Evolutionary conservation across 2,888 invertebrate genomes (phyloP).

Genomic region (Oscheius sp.): DNA sequence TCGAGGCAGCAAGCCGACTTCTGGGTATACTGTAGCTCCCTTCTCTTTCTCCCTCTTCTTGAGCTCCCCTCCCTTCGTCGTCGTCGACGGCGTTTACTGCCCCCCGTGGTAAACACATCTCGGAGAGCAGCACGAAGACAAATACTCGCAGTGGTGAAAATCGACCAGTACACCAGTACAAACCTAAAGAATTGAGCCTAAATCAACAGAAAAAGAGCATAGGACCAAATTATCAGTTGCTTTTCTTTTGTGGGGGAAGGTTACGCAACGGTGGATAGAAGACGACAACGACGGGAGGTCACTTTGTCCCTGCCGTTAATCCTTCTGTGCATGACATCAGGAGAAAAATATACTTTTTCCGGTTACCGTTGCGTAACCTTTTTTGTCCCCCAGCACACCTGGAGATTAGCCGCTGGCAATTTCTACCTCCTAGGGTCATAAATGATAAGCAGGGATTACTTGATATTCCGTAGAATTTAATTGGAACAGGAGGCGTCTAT

Average conservation of each 20-base stretch:
- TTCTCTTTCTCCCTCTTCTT: neutral
- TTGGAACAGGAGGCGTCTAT: no score
- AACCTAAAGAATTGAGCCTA: conserved; percentile 30
- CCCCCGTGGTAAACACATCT: conserved; percentile 30
- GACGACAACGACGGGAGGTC: neutral
- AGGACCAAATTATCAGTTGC: neutral
- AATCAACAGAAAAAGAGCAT: conserved; percentile 21
- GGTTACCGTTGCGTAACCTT: neutral
- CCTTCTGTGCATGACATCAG: conserved; percentile 16
- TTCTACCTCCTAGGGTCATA: neutral
- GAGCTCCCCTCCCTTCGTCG: neutral
- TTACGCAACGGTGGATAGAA: no score
- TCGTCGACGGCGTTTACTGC: conserved; percentile 15
- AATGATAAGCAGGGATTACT: no score
- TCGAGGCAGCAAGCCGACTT: conserved; percentile 12
- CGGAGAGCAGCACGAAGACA: conserved; percentile 33
- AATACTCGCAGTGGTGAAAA: conserved; percentile 4
- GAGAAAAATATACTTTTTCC: neutral
- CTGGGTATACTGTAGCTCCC: conserved; percentile 29
- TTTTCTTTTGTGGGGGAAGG: no score
- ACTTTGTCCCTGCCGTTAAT: conserved; percentile 25
- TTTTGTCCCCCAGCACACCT: neutral
- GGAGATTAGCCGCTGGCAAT: neutral
- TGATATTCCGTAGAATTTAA: no score
- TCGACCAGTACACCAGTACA: conserved; percentile 18